Evolutionary conservation across 2,797 vertebrate genomes (phyloP), one percentile per base, ranked within the genome.

Genomic region (Champsocephalus gunnari): DNA sequence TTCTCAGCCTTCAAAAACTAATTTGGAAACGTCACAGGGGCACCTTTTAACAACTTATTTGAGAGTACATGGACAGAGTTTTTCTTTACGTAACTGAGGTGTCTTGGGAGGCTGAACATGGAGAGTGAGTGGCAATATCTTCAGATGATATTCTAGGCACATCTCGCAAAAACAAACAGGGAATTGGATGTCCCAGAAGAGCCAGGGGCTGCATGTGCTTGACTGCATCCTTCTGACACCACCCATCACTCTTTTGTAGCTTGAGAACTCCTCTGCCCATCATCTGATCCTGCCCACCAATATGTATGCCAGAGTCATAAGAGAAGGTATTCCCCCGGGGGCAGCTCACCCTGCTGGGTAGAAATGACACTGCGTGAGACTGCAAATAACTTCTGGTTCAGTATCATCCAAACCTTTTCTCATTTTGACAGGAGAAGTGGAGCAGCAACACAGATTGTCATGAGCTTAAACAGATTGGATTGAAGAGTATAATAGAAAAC

Each of bases 191-290:
- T 88, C 78, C 84, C 78, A 74, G 81, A 28, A 67, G 71, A 87
- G 85, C 75, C 83, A 17, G 74, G 57, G 79, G 76, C 78, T 68
- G 69, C 70, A 3, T 82, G 82, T 88, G 89, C 86, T 79, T 83
- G 82, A 83, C 82, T 90, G 79, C 80, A 8, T 71, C 69, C 73
- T 78, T 54, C 79, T 80, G 80, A 89, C 88, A 88, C 75, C 80
- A 66, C 63, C 87, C 82, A 91, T 91, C 89, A 87, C 68, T 90
- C 89, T 87, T 82, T 67, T 72, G 79, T 70, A 79, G 84, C 80
- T 59, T 49, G 63, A 79, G 77, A 87, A 64, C 66, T 75, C 72
- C 71, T 53, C 78, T 78, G 71, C 81, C 81, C 72, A 48, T 83
- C 89, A 75, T 58, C 76, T 55, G 66, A 64, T 61, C 50, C 67